These are phyloP conservation scores for Pseudomyrmex flavicornis DNA, from an alignment of 1,140 invertebrate genomes.

Conservation along the genomic window DNA sequence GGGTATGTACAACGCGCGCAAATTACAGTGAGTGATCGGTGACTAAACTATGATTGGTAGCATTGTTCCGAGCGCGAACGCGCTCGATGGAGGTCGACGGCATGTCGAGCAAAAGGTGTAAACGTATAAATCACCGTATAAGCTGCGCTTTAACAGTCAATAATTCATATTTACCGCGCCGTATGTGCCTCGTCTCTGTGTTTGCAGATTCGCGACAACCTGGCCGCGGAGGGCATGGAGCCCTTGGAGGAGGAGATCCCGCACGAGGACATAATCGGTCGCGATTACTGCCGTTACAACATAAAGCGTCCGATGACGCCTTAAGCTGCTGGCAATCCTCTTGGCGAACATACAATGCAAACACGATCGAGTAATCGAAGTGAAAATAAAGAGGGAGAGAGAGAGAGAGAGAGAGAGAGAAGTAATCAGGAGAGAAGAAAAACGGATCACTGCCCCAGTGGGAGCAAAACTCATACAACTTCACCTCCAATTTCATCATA, in stretches of 20 bases:
- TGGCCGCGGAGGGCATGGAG: slow-evolving; percentile 82
- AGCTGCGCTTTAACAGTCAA: slow-evolving; percentile 40
- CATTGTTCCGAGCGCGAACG: slow-evolving; percentile 21
- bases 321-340: slow-evolving; percentile 57
- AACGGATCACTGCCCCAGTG: slow-evolving; percentile 35
- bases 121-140: slow-evolving; percentile 41
- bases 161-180: slow-evolving; percentile 41
- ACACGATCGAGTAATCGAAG: slow-evolving; percentile 24
- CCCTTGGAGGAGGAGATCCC: slow-evolving; percentile 83
- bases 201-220: slow-evolving; percentile 80
- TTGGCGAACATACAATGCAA: not conserved
- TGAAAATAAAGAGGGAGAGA: not conserved
- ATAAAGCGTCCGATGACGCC: slow-evolving; percentile 77
- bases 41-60: slow-evolving; percentile 28
- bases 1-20: not conserved
- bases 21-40: slow-evolving; percentile 45
- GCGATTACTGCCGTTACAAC: slow-evolving; percentile 83
- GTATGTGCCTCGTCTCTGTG: slow-evolving; percentile 1
- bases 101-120: slow-evolving; percentile 13
- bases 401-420: slow-evolving; percentile 17
- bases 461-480: slow-evolving; percentile 32
- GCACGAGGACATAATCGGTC: slow-evolving; percentile 81
- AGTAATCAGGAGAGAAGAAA: not conserved
- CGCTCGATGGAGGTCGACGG: not conserved
- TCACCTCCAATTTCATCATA: not conserved